Conservation (phyloP, 1,140 invertebrate species). For the Wasmannia auropunctata region DNA sequence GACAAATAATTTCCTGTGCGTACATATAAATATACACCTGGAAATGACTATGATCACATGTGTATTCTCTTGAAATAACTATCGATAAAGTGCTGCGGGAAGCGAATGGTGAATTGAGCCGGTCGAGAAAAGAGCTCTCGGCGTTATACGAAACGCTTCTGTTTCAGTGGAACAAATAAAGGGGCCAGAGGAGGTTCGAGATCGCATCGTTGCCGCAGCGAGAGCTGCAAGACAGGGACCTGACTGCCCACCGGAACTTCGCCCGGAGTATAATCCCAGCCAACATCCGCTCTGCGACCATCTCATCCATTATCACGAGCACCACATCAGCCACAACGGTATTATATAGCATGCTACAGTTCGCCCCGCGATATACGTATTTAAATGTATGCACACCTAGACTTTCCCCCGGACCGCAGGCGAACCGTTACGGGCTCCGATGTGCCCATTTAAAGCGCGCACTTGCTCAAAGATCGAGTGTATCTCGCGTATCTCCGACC, state of each 20-base stretch:
- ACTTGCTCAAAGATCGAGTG: constrained; percentile 40
- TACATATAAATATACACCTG: neutral
- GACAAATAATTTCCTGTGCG: neutral
- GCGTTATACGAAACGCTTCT: constrained; percentile 26
- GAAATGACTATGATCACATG: neutral
- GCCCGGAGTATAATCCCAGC: constrained; percentile 84
- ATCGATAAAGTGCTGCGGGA: neutral
- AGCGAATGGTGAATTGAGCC: neutral
- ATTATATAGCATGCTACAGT: constrained; percentile 65
- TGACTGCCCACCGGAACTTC: constrained; percentile 87
- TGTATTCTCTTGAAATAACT: constrained; percentile 1
- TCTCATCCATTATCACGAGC: constrained; percentile 85
- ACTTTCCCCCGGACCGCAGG: constrained; percentile 14
- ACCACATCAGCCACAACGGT: constrained; percentile 83
- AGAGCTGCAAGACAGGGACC: constrained; percentile 86
- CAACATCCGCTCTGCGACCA: constrained; percentile 83
- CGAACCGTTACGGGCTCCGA: constrained; percentile 47
- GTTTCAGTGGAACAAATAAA: constrained; percentile 92
- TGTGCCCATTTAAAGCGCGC: constrained; percentile 36
- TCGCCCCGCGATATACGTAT: constrained; percentile 31
- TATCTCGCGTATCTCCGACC: neutral
- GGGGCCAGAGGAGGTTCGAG: constrained; percentile 88
- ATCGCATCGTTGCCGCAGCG: constrained; percentile 90
- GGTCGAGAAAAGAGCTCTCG: neutral
- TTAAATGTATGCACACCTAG: constrained; percentile 28